Base-by-base conservation (phyloP, 2,888 invertebrate genomes). In the Parelbella ahira region DNA sequence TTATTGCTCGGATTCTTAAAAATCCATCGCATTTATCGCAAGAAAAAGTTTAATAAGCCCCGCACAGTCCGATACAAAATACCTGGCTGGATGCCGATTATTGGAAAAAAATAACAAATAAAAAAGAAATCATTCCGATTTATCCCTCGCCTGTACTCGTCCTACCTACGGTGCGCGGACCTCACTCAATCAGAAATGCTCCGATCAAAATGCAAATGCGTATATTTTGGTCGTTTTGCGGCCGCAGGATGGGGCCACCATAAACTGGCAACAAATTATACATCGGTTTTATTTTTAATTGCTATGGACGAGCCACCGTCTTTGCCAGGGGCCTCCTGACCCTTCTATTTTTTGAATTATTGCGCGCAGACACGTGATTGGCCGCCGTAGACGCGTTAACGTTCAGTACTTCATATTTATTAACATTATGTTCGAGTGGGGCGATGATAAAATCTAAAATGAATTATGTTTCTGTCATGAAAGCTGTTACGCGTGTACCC, bases 271-370 rank as follows among this genome's bases (percentile, higher is more conserved):
- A 79, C 83, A 83, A 84, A 84, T 84, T 84, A 84, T 66, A 71
- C 65, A 57, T 68, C 63, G 67, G 71, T 75, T 81, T 84, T 82
- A 81, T 86, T 86, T 86, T 84, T 86, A 84, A 86, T 84, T 86
- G 80, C 75, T 69, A 72, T 57, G 73, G 65, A 67, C 69, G 71
- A 73, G 81, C 84, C 81, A 81, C 84, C 77, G 80, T 71, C 79
- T 78, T 67, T 56, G 80, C 82, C 79, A 63, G 74, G 63, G 80
- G 82, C 72, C 62, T 56, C 44, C 49, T 47, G 54, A 51, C 67
- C 70, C 68, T 79, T 78, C 79, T 70, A 79, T 80, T 78, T 80
- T 33, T 80, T 84, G 79, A 86, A 80, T 79, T 76, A 83, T 79
- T 65, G 74, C 72, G 68, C 71, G 70, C 69, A 59, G 65, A 69